These are phyloP conservation scores for Promerops cafer DNA, from an alignment of 2,113 vertebrate genomes.

Conservation along the genomic window DNA sequence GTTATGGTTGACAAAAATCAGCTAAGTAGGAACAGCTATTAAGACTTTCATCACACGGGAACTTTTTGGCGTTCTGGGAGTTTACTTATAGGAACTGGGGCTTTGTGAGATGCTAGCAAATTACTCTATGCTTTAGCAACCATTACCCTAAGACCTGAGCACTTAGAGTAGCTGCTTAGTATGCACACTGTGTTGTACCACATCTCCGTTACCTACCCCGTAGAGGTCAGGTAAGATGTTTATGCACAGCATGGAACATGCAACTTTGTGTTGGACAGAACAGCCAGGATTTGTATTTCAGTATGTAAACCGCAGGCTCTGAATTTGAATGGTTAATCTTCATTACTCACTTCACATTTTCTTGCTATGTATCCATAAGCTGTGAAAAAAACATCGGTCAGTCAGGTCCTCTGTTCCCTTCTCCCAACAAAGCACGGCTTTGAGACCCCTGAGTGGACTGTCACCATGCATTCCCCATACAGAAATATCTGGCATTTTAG, in stretches of 20 bases:
- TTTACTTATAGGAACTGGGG: background rate
- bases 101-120: background rate
- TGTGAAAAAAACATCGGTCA: background rate
- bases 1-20: background rate
- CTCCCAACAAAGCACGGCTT: background rate
- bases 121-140: background rate
- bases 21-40: background rate
- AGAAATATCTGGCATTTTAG: constrained; percentile 12
- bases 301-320: background rate
- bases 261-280: background rate
- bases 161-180: background rate
- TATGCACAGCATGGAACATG: background rate
- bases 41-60: background rate
- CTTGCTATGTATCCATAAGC: background rate
- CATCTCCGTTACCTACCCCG: background rate
- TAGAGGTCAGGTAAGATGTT: background rate
- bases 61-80: background rate
- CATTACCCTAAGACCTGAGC: background rate
- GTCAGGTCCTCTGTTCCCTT: background rate
- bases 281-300: background rate
- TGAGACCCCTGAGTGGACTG: background rate
- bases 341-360: background rate
- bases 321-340: background rate
- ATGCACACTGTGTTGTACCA: background rate
- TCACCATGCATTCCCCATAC: background rate